Conservation (phyloP, 2,888 invertebrate genomes). For the Tillus elongatus region DNA sequence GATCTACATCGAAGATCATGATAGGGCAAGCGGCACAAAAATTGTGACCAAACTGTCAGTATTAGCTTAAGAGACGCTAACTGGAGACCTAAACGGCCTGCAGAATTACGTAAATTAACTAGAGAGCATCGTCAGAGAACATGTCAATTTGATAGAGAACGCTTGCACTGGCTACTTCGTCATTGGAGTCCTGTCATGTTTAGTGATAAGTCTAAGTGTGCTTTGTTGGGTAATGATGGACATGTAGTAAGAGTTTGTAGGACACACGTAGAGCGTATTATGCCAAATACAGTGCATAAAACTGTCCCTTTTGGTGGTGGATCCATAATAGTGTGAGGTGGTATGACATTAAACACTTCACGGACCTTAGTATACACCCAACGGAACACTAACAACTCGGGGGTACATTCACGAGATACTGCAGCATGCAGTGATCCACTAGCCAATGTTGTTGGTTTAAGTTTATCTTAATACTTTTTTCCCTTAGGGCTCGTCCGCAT, state of each 20-base stretch:
- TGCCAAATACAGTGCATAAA: constrained; percentile 6
- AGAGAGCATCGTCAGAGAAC: constrained; percentile 7
- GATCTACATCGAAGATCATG: no score
- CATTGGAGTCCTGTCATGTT: constrained; percentile 5
- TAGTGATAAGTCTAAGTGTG: constrained; percentile 6
- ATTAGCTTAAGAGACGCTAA: constrained; percentile 3
- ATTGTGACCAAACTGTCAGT: constrained; percentile 6
- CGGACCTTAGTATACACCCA: no score
- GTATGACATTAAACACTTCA: no score
- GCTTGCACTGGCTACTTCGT: constrained; percentile 1
- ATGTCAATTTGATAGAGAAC: constrained; percentile 4
- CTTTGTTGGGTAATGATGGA: constrained; percentile 4
- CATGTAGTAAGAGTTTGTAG: constrained; percentile 5
- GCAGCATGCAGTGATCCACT: no score
- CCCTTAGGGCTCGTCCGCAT: no score
- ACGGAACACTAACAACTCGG: no score
- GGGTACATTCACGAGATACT: no score
- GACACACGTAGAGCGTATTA: constrained; percentile 5
- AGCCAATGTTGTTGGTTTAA: no score
- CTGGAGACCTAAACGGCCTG: constrained; percentile 2
- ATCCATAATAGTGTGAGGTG: constrained; percentile 6
- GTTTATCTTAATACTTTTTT: no score
- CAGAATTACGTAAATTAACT: constrained; percentile 2
- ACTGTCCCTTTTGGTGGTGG: constrained; percentile 6
- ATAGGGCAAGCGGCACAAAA: constrained; percentile 5